phyloP scores from a whole-genome alignment of 2,888 invertebrate genomes.

The Acleris laterana region DNA sequence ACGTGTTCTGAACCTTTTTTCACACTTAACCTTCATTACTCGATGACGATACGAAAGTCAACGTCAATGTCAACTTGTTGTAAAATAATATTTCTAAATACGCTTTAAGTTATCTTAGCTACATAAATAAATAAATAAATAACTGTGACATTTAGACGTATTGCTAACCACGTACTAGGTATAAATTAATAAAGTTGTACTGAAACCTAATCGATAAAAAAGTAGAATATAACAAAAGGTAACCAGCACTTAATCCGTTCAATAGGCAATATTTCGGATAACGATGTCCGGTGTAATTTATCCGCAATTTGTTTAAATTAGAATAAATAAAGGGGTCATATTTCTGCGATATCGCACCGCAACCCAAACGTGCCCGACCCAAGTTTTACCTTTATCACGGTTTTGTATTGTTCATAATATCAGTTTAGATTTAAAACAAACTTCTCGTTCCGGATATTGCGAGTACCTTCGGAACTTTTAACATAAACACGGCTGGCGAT shows the following conservation, averaged over 20 bases:
- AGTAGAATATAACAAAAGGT: not conserved
- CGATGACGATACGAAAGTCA: too few relatives aligned
- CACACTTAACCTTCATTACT: too few relatives aligned
- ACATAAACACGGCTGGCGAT: constrained; percentile 62
- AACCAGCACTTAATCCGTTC: not conserved
- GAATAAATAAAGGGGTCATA: constrained; percentile 31
- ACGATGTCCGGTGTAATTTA: constrained; percentile 34
- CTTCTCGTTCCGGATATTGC: constrained; percentile 52
- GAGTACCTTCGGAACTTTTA: constrained; percentile 57
- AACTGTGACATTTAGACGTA: too few relatives aligned
- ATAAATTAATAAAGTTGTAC: too few relatives aligned
- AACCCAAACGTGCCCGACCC: constrained; percentile 43
- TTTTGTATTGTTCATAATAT: constrained; percentile 58
- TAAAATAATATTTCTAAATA: too few relatives aligned
- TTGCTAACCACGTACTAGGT: too few relatives aligned
- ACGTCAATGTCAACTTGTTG: too few relatives aligned
- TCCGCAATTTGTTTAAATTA: constrained; percentile 40
- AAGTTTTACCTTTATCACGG: constrained; percentile 56
- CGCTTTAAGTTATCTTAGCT: too few relatives aligned
- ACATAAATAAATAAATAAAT: too few relatives aligned
- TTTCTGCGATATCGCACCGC: constrained; percentile 44
- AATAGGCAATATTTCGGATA: constrained; percentile 22
- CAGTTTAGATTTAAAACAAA: constrained; percentile 63
- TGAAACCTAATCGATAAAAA: too few relatives aligned
- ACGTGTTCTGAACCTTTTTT: too few relatives aligned